Conservation (phyloP, 2,797 vertebrate genomes). For the Staurois parvus region DNA sequence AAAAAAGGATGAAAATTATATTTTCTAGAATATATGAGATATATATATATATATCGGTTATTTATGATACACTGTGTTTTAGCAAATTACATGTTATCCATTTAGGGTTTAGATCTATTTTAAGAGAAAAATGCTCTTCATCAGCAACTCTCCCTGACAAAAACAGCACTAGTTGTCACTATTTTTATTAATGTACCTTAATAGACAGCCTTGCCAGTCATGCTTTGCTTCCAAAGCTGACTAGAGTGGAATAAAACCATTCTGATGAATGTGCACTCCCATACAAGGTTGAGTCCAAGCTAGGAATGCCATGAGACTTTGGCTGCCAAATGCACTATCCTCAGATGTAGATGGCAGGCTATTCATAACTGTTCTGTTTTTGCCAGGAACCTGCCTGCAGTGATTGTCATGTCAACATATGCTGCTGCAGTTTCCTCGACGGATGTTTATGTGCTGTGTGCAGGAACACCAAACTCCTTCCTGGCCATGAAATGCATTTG, state of each 20-base stretch:
- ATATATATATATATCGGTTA: too few species aligned
- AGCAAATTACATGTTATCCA: too few species aligned
- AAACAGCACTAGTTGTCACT: not conserved
- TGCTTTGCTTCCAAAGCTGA: constrained; percentile 32
- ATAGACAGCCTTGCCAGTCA: not conserved
- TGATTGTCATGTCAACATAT: constrained; percentile 39
- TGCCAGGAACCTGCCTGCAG: constrained; percentile 32
- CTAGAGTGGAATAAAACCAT: constrained; percentile 31
- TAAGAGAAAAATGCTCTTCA: not conserved
- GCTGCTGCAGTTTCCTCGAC: constrained; percentile 28
- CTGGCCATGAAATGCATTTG: constrained; percentile 17
- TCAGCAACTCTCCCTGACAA: not conserved
- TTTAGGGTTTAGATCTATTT: not conserved
- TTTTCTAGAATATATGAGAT: too few species aligned
- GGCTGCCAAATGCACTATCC: constrained; percentile 35
- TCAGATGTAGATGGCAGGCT: constrained; percentile 39
- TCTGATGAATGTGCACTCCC: constrained; percentile 18
- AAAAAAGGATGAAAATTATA: too few species aligned
- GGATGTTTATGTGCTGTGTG: constrained; percentile 26
- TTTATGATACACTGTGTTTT: too few species aligned
- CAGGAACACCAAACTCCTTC: constrained; percentile 13
- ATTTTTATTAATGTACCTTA: not conserved
- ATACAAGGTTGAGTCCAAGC: constrained; percentile 38
- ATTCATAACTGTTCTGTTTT: constrained; percentile 34
- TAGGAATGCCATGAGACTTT: constrained; percentile 32